Base-by-base conservation (phyloP, 2,888 invertebrate genomes). In the Leucophora obtusa region DNA sequence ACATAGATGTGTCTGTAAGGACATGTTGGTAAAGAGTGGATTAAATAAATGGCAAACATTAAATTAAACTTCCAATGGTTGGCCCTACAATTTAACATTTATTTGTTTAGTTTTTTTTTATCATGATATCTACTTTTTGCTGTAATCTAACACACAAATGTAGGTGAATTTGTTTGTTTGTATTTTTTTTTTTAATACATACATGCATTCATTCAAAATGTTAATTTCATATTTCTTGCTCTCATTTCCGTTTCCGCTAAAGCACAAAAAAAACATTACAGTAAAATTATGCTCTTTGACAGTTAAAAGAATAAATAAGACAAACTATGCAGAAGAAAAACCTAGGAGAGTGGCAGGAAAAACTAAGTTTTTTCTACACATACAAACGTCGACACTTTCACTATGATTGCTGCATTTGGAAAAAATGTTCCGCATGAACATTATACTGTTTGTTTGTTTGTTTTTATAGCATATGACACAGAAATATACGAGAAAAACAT, bases 201-300 rank as follows among this genome's bases (percentile, higher is more conserved):
- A n/a, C 18, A 65, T 51, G 24, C 18, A 62, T 18, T 18, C 53
- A 68, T 56, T 24, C 43, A 24, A 68, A 62, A 70, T 74, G 63
- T 60, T 70, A 79, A 74, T 79, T 74, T 79, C 53, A 74, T 79
- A 74, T 69, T 69, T 51, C 43, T 72, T 69, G 73, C 59, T 43
- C 68, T 63, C 59, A 59, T 73, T 72, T 79, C 68, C 73, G 70
- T 70, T 70, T 74, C 70, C 70, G 59, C 33, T 18, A 35, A 15
- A 24, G 50, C 33, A 47, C 43, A 62, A 76, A 18, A 60, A 53
- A 47, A 21, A 54, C n/a, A 11, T 18, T 72, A 69, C 73, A 14
- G n/a, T 15, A 66, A 79, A 74, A 74, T 65, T 79, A 79, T 74
- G 74, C 79, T 79, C 66, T 74, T 79, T 79, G 70, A 71, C 79